These are phyloP conservation scores for Threskiornis aethiopicus DNA, from an alignment of 2,797 vertebrate genomes.

Conservation along the genomic window DNA sequence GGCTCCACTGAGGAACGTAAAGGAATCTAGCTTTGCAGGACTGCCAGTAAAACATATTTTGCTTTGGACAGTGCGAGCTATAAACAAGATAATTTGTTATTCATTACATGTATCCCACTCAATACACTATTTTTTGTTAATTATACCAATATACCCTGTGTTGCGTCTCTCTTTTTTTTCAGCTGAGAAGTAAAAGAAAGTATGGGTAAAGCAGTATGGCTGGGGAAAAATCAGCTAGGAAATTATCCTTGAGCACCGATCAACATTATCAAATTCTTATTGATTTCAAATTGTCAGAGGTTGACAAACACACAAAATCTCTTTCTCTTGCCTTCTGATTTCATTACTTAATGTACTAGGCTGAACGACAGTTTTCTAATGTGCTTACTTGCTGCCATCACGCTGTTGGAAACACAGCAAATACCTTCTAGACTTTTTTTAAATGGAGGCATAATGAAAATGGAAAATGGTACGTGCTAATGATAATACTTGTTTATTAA, in stretches of 20 bases:
- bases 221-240: background rate
- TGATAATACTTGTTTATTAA: background rate
- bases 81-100: background rate
- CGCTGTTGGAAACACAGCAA: background rate
- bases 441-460: background rate
- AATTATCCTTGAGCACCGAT: background rate
- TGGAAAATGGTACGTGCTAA: background rate
- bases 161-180: background rate
- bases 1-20: background rate
- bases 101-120: background rate
- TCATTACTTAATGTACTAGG: background rate
- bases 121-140: background rate
- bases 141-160: background rate
- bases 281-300: conserved; percentile 26
- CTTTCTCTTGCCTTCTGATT: background rate
- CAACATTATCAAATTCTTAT: background rate
- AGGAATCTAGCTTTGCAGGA: background rate
- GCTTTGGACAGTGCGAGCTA: background rate
- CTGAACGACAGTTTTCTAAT: background rate
- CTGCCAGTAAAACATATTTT: background rate
- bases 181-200: background rate
- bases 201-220: background rate
- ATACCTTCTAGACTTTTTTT: background rate
- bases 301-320: background rate
- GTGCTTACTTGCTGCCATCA: background rate